Base-by-base conservation (phyloP, 2,113 vertebrate genomes). In the Gadus chalcogrammus region DNA sequence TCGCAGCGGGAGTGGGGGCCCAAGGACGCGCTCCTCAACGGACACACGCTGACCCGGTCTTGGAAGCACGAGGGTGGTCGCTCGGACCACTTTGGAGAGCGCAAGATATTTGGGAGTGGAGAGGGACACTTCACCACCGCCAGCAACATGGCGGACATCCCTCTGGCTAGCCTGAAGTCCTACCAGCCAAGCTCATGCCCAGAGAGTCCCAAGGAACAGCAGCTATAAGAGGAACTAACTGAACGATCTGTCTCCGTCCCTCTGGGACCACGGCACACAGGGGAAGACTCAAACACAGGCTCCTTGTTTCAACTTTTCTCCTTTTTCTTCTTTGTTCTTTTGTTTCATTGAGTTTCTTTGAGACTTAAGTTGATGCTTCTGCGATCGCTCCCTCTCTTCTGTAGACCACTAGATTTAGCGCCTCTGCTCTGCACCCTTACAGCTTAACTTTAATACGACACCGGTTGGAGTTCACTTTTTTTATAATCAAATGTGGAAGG, bases 1-100 rank as follows among this genome's bases (percentile, higher is more conserved):
- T 48, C 42, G 42, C 96, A 96, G 88, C 95, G 95, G 89, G 97
- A 98, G 87, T 99, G 97, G 89, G 85, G 82, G 94, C 89, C 94
- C 84, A 99, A 98, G 89, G 97, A 99, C 90, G 98, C 95, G 92
- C 93, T 99, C 65, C 93, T 98, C 90, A 99, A 99, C 81, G 97
- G 97, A 84, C 97, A 99, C 75, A 97, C 96, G 16, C 89, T 99
- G 84, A 96, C 93, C 81, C 94, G 96, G 87, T 88, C 92, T 90
- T 99, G 97, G 97, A 98, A 98, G 92, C 94, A 93, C 88, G 96
- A 99, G 53, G 82, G 82, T 1, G 94, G 91, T 86, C 94, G 91
- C 88, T 95, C 92, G 81, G 96, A 97, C 84, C 95, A 95, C 79
- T 98, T 97, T 87, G 95, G 88, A 84, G 96, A 99, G 84, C 92